Percentiles rank a stretch among this genome's conserved stretches.
These are phyloP conservation scores for Platypus cylindrus DNA, from an alignment of 2,888 invertebrate species.

Conservation along the genomic window DNA sequence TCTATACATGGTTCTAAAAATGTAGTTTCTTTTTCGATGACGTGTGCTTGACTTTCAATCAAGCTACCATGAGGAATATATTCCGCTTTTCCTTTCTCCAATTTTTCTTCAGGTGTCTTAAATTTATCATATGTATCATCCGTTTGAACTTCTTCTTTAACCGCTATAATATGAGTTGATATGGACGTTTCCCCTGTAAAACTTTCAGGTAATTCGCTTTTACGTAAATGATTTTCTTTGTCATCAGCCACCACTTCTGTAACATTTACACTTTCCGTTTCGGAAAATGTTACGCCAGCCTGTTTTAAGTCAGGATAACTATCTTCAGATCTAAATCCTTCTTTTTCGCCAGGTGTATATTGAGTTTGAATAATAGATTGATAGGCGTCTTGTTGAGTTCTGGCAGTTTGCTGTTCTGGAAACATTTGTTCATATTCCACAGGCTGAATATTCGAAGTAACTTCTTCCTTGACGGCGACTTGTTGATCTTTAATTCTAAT, in stretches of 20 bases:
- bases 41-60: conserved; percentile 42
- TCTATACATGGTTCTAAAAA: conserved; percentile 36
- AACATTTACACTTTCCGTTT: conserved; percentile 47
- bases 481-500: conserved; percentile 39
- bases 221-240: conserved; percentile 38
- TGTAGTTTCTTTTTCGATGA: conserved; percentile 46
- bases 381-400: conserved; percentile 34
- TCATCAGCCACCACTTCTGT: conserved; percentile 41
- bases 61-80: conserved; percentile 41
- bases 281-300: conserved; percentile 39
- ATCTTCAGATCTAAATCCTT: conserved; percentile 35
- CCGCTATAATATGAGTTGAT: conserved; percentile 43
- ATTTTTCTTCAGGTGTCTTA: conserved; percentile 16
- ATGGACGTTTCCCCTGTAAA: conserved; percentile 42
- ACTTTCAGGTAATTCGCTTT: conserved; percentile 31
- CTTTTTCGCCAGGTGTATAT: conserved; percentile 39
- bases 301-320: conserved; percentile 42
- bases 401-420: conserved; percentile 34
- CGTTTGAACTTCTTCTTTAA: conserved; percentile 44
- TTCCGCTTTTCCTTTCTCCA: conserved; percentile 21
- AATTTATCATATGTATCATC: conserved; percentile 30
- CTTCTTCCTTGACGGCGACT: conserved; percentile 40
- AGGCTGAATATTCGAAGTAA: conserved; percentile 34
- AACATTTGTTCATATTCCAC: conserved; percentile 35
- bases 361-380: conserved; percentile 37